Evolutionary conservation across 2,888 invertebrate genomes (phyloP).

Genomic region (Danaus chrysippus): DNA sequence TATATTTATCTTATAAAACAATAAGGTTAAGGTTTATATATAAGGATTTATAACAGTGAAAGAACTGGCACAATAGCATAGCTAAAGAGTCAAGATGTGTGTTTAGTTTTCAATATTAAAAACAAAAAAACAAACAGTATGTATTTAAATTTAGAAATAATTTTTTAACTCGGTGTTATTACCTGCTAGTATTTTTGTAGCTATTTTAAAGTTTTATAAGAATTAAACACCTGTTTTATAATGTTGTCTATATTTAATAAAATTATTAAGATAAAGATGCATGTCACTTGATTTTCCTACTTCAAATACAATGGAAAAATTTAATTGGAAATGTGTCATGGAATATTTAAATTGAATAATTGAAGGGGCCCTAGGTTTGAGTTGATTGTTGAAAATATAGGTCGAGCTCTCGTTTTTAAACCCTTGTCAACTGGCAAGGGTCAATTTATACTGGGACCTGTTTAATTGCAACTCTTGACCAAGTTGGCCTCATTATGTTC

Average conservation of each 20-base stretch:
- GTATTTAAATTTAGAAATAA: neutral
- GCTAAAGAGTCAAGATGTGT: neutral
- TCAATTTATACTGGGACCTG: constrained; percentile 19
- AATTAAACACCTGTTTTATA: constrained; percentile 17
- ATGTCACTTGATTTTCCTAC: neutral
- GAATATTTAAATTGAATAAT: neutral
- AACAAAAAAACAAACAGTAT: neutral
- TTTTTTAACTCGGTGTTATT: constrained; percentile 17
- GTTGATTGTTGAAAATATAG: constrained; percentile 14
- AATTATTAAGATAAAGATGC: constrained; percentile 1
- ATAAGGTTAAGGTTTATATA: neutral
- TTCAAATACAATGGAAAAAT: neutral
- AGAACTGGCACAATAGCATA: constrained; percentile 1
- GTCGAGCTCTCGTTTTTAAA: constrained; percentile 16
- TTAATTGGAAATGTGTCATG: neutral
- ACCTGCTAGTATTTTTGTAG: constrained; percentile 26
- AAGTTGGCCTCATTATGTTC: constrained; percentile 6
- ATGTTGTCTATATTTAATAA: constrained; percentile 6
- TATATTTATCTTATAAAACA: constrained; percentile 2
- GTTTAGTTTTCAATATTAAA: constrained; percentile 3
- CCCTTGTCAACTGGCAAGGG: constrained; percentile 21
- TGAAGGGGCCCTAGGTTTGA: neutral
- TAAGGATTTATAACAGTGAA: neutral
- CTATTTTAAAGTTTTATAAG: constrained; percentile 22
- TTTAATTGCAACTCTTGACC: constrained; percentile 14